These are phyloP conservation scores for Hymenopus coronatus DNA, from an alignment of 2,888 invertebrate genomes.

Conservation along the genomic window DNA sequence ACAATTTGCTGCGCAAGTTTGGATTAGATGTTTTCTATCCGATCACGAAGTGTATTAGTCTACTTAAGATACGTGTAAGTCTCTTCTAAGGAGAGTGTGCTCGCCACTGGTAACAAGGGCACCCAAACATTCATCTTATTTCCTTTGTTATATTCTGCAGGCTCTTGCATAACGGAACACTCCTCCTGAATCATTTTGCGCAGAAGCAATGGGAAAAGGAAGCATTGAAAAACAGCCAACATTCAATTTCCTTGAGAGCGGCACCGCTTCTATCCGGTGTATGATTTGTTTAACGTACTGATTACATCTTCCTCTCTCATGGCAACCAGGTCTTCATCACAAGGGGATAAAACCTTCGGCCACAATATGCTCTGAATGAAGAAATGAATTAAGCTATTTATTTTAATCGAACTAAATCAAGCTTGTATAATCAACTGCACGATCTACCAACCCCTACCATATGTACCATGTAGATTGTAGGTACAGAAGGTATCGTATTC, in stretches of 20 bases:
- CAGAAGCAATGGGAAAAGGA: not conserved
- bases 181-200: not conserved
- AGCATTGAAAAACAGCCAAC: not conserved
- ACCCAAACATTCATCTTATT: not conserved
- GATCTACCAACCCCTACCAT: too few species aligned
- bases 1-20: too few species aligned
- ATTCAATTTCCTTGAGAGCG: not conserved
- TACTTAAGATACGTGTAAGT: too few species aligned
- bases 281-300: not conserved
- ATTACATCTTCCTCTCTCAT: not conserved
- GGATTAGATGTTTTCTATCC: too few species aligned
- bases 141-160: not conserved
- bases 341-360: not conserved
- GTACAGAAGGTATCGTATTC: too few species aligned
- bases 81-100: not conserved
- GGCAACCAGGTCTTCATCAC: not conserved
- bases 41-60: too few species aligned
- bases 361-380: not conserved
- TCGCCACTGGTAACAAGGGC: not conserved
- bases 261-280: not conserved
- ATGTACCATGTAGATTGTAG: too few species aligned
- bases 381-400: too few species aligned
- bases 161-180: not conserved
- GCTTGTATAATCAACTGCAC: too few species aligned
- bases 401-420: too few species aligned